Evolutionary conservation across 2,113 vertebrate species (phyloP), one percentile per base, ranked within the genome.

Genomic region (Maccullochella peelii): DNA sequence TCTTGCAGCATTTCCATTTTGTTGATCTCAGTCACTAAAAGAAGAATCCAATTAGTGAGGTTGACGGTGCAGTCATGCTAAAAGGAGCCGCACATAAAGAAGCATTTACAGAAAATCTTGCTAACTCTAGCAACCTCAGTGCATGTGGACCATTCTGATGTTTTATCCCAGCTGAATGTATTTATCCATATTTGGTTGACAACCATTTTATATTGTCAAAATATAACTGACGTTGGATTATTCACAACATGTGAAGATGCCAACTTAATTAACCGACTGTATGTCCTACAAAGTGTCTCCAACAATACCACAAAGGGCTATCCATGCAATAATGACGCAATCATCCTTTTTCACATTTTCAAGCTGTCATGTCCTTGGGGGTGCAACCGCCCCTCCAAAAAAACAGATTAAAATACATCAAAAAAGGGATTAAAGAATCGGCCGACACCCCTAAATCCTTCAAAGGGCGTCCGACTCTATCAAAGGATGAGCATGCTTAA

Each of bases 361-460:
- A 86, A 83, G 79, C 73, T 25, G 75, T 83, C 65, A 62, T 82
- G 84, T 83, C 79, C 84, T 80, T 62, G 44, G 78, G 79, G 74
- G 63, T 63, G 57, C 23, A 23, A 33, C 8, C 21, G 47, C 55
- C 73, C 15, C 49, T 58, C 47, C 3, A 67, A 58, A 78, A 77
- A 85, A 85, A 86, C 71, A 75, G 76, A 91, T 93, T 82, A 90
- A 87, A 88, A 88, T 59, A 92, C 87, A 90, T 92, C n/a, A 88
- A 93, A 91, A 90, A 91, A 40, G 50, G 87, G 86, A 94, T 94
- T 93, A 91, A 88, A 90, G 84, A 79, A 67, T 78, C 70, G 75
- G 75, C 78, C 61, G 62, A 91, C 84, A 76, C 81, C 72, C 88
- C 30, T 82, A 89, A 93, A 90, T 79, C 87, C 90, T 82, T 89